Evolutionary conservation across 2,888 invertebrate species (phyloP).

Genomic region (Lamellibrachia columna): DNA sequence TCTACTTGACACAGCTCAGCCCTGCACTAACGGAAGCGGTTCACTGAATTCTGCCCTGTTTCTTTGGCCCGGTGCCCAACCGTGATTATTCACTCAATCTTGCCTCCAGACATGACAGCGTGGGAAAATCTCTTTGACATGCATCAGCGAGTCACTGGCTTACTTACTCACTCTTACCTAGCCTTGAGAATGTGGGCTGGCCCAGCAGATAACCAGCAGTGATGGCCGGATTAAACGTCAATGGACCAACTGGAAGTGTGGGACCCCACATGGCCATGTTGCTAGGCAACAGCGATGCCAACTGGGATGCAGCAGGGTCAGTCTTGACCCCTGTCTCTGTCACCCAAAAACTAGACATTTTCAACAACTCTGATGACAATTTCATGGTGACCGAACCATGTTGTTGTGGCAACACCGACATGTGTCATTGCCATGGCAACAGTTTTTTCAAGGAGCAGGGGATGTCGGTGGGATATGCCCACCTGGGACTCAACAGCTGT

Average conservation of each 20-base stretch:
- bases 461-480: neutral
- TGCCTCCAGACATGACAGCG: neutral
- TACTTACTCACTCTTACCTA: conserved; percentile 6
- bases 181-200: neutral
- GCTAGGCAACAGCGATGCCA: conserved; percentile 4
- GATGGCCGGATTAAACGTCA: neutral
- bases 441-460: neutral
- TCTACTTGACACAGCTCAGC: neutral
- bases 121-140: conserved; percentile 16
- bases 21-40: neutral
- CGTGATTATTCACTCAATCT: neutral
- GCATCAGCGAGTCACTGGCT: neutral
- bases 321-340: neutral
- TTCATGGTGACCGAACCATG: neutral
- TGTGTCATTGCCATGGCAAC: neutral
- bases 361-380: neutral
- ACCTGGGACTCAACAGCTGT: conserved; percentile 21
- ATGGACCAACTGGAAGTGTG: neutral
- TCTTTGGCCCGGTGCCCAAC: conserved; percentile 16
- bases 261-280: conserved; percentile 6
- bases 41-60: neutral
- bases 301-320: neutral
- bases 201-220: neutral
- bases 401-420: neutral
- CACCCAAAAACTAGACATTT: neutral